Conservation (phyloP, 2,797 vertebrate species). For the Cossypha niveicapilla region DNA sequence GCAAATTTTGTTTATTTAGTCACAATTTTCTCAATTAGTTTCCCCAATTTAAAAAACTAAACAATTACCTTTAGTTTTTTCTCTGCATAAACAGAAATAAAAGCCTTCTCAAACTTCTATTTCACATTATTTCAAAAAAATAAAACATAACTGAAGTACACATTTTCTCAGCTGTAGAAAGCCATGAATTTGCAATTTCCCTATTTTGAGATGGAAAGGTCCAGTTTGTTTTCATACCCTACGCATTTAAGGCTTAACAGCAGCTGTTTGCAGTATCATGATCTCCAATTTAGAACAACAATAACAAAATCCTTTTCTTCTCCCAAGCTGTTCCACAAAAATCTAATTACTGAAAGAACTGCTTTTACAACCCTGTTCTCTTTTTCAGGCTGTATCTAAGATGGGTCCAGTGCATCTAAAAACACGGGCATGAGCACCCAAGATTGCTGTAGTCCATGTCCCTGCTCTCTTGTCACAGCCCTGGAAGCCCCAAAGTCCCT, state of each 20-base stretch:
- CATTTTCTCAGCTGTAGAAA: neutral
- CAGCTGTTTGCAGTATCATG: fast-evolving
- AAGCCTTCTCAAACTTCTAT: neutral
- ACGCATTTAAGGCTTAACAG: neutral
- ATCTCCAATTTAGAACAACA: neutral
- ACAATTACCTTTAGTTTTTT: neutral
- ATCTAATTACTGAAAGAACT: neutral
- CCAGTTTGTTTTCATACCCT: neutral
- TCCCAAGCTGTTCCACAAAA: neutral
- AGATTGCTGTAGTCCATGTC: fast-evolving
- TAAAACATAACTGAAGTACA: neutral
- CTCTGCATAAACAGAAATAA: neutral
- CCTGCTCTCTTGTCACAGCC: neutral
- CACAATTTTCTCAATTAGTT: neutral
- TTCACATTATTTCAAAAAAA: neutral
- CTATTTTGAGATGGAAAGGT: neutral
- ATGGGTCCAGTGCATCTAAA: neutral
- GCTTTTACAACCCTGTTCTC: neutral
- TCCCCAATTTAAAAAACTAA: neutral
- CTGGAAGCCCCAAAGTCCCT: neutral
- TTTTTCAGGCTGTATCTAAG: neutral
- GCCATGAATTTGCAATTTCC: neutral
- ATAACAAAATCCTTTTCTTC: neutral
- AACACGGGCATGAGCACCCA: neutral
- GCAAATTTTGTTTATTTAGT: neutral